Evolutionary conservation across 2,888 invertebrate genomes (phyloP).

Genomic region (Ormyrus thymus): DNA sequence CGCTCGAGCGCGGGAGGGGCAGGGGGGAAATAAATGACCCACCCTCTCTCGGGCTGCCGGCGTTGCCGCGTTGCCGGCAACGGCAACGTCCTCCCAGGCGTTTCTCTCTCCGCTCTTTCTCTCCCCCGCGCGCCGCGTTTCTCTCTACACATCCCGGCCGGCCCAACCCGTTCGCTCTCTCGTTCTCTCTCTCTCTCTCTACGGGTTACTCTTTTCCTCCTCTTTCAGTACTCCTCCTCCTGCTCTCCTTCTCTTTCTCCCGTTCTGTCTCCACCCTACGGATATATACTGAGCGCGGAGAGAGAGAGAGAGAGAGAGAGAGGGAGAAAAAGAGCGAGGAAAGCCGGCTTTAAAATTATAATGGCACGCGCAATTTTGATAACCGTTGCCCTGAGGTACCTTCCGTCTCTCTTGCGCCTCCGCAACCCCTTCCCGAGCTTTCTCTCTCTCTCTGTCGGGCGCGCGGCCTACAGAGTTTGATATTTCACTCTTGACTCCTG

Average conservation of each 20-base stretch:
- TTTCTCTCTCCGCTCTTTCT: slow-evolving; percentile 53
- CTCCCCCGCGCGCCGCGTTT: slow-evolving; percentile 37
- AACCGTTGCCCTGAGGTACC: slow-evolving; percentile 69
- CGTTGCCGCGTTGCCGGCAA: slow-evolving; percentile 62
- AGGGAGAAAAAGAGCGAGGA: slow-evolving; percentile 64
- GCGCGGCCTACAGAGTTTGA: slow-evolving; percentile 58
- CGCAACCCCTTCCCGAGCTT: slow-evolving; percentile 36
- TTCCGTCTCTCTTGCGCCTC: slow-evolving; percentile 53
- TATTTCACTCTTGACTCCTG: slow-evolving; percentile 62
- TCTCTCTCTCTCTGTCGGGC: slow-evolving; percentile 23
- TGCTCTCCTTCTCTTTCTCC: slow-evolving; percentile 52
- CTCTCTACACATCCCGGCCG: slow-evolving; percentile 44
- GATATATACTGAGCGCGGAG: slow-evolving; percentile 59
- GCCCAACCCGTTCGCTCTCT: slow-evolving; percentile 32
- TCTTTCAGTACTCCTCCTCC: slow-evolving; percentile 57
- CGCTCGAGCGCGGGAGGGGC: slow-evolving; percentile 54
- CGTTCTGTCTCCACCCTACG: slow-evolving; percentile 60
- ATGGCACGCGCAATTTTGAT: slow-evolving; percentile 75
- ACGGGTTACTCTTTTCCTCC: slow-evolving; percentile 53
- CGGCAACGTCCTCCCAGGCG: slow-evolving; percentile 64
- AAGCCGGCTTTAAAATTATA: slow-evolving; percentile 74
- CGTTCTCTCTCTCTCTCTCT: slow-evolving; percentile 57
- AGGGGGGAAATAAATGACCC: slow-evolving; percentile 75
- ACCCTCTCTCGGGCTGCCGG: slow-evolving; percentile 66
- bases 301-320: slow-evolving; percentile 40